Conservation (phyloP, 92 coral and sea anemone genomes). For the Palythoa caribaeorum region DNA sequence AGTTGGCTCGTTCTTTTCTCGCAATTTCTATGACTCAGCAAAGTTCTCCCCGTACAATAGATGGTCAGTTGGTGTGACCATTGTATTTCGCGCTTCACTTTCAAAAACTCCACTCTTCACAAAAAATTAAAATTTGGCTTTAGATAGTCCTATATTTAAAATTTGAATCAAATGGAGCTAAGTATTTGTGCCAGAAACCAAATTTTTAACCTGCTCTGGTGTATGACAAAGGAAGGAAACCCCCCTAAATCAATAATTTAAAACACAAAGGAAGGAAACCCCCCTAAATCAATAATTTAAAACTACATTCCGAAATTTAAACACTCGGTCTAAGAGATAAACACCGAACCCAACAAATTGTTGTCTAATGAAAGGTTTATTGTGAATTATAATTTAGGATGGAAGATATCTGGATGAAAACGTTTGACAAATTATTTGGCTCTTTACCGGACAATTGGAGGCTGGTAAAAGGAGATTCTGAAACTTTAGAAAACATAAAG, state of each 20-base stretch:
- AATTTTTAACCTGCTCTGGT: background rate
- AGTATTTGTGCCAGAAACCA: background rate
- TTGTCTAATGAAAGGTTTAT: background rate
- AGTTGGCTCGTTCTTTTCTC: background rate
- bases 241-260: background rate
- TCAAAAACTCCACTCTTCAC: no score
- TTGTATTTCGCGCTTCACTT: no score
- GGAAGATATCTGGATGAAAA: background rate
- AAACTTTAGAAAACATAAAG: background rate
- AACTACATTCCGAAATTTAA: background rate
- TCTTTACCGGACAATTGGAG: constrained; percentile 5
- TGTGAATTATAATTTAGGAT: background rate
- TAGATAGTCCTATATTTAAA: no score
- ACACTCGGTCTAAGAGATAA: background rate
- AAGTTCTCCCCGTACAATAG: no score
- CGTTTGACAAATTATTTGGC: background rate
- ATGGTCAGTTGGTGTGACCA: no score
- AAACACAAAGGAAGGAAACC: background rate
- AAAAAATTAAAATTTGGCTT: no score
- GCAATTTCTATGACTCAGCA: background rate
- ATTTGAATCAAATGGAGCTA: no score
- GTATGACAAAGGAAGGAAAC: background rate
- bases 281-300: background rate
- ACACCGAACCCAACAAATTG: no score
- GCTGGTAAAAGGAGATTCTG: background rate